Base-by-base conservation (phyloP, 2,797 vertebrate species). In the Morus bassanus region DNA sequence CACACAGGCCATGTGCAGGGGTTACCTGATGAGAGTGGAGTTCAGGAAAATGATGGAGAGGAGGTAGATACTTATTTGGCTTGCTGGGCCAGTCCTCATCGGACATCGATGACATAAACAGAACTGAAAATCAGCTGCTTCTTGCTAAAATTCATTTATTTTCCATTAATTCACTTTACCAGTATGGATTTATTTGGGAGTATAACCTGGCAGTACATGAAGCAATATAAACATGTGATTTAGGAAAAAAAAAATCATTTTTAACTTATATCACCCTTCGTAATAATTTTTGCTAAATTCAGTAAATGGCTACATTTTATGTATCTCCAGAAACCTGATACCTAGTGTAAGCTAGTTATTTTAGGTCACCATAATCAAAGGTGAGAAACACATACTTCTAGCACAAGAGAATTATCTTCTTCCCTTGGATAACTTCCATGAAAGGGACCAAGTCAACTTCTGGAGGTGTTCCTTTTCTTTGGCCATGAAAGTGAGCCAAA, bases 1-100 rank as follows among this genome's bases (percentile, higher is more conserved):
- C 75, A 98, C 98, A n/a, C 98, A 99, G 27, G 98, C 98, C 54
- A 89, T 95, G 51, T 98, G 98, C 50, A 97, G 98, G 64, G 98
- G 98, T 3, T 99, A 8, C 91, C 60, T 98, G 51, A 98, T 98
- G 96, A 98, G 98, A 86, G 89, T 96, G 79, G 98, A 98, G 60
- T 98, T 98, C 92, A 94, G 95, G 89, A 98, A 93, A 94, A 98
- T 98, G 98, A 96, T 98, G 93, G 98, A 98, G 54, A 97, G 98
- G 68, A 98, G 98, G 98, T 98, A 97, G 27, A 17, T 60, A 27
- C 17, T 43, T 63, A 51, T 39, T 69, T 84, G 24, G 8, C 28
- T 17, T 68, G 10, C 59, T 88, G 22, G 25, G 18, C 3, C 41
- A 64, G 19, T 84, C 11, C 11, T 64, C 28, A 63, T 33, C 25